These are phyloP conservation scores for Cheumatopsyche charites DNA, from an alignment of 1,140 invertebrate genomes.

Conservation along the genomic window DNA sequence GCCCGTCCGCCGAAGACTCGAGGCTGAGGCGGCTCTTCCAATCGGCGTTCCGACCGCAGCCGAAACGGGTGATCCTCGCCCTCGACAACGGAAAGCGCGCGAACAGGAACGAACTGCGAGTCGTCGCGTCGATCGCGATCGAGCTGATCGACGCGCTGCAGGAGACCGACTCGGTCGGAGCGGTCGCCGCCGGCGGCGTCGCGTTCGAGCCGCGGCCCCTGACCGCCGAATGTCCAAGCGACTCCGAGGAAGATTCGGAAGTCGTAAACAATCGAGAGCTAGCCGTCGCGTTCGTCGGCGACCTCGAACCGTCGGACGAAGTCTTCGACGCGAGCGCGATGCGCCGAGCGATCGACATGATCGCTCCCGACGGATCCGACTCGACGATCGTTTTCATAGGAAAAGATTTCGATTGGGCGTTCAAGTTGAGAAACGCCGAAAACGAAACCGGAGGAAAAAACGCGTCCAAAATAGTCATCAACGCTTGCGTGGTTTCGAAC, in stretches of 20 bases:
- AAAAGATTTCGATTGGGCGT: background rate
- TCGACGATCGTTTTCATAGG: slow-evolving; percentile 27
- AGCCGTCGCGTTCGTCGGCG: background rate
- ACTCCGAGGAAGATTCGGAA: slow-evolving; percentile 11
- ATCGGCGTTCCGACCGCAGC: slow-evolving; percentile 56
- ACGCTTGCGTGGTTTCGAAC: slow-evolving; percentile 53
- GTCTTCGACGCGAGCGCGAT: background rate
- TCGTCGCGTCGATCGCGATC: slow-evolving; percentile 54
- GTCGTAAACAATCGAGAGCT: slow-evolving; percentile 34
- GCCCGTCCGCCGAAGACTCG: slow-evolving; percentile 53
- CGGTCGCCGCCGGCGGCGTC: slow-evolving; percentile 14
- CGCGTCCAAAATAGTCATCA: slow-evolving; percentile 51
- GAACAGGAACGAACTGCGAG: slow-evolving; percentile 52
- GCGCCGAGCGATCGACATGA: background rate
- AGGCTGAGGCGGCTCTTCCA: slow-evolving; percentile 59
- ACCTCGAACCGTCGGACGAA: slow-evolving; percentile 9
- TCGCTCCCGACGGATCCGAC: background rate
- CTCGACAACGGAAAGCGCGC: slow-evolving; percentile 54
- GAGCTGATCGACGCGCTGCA: slow-evolving; percentile 56
- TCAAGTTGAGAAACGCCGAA: background rate
- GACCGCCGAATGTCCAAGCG: slow-evolving; percentile 46
- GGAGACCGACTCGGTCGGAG: slow-evolving; percentile 52
- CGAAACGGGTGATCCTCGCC: slow-evolving; percentile 57
- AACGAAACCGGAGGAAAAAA: background rate
- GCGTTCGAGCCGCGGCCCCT: slow-evolving; percentile 5